Evolutionary conservation across 2,797 vertebrate species (phyloP).

Genomic region (Toxotes lorentzi): DNA sequence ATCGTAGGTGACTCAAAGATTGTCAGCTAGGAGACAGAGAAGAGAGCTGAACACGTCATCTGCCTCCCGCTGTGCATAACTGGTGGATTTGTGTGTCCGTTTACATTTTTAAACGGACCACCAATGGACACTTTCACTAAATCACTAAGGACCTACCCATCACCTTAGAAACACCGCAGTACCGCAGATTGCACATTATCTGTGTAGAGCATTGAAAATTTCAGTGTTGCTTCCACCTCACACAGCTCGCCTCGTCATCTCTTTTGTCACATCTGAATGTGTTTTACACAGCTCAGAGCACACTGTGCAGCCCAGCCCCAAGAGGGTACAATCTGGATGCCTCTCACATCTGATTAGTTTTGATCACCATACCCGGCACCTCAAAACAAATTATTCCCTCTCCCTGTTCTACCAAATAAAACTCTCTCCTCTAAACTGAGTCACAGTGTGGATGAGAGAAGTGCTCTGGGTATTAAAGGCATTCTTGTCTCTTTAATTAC

Average conservation of each 20-base stretch:
- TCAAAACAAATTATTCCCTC: conserved; percentile 44
- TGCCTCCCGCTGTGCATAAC: no score
- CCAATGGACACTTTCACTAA: no score
- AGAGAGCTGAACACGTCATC: no score
- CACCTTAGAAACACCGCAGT: no score
- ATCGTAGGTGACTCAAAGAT: no score
- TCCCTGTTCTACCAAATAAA: conserved; percentile 16
- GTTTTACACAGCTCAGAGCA: conserved; percentile 43
- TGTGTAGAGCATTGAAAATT: conserved; percentile 6
- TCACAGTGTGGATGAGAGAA: neutral
- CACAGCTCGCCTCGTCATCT: conserved; percentile 13
- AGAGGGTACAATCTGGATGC: conserved; percentile 22
- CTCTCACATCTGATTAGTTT: conserved; percentile 41
- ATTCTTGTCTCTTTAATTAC: conserved; percentile 42
- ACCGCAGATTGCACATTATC: conserved; percentile 6
- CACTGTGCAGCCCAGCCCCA: conserved; percentile 8
- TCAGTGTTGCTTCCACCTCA: neutral
- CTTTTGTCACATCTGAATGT: conserved; percentile 31
- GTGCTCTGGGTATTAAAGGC: conserved; percentile 3
- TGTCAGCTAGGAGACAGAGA: no score
- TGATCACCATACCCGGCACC: conserved; percentile 42
- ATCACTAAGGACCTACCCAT: no score
- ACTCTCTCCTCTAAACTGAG: conserved; percentile 1
- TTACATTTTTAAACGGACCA: no score
- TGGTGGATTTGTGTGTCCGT: no score